Base-by-base conservation (phyloP, 2,888 invertebrate species). In the Lochmaea crataegi region DNA sequence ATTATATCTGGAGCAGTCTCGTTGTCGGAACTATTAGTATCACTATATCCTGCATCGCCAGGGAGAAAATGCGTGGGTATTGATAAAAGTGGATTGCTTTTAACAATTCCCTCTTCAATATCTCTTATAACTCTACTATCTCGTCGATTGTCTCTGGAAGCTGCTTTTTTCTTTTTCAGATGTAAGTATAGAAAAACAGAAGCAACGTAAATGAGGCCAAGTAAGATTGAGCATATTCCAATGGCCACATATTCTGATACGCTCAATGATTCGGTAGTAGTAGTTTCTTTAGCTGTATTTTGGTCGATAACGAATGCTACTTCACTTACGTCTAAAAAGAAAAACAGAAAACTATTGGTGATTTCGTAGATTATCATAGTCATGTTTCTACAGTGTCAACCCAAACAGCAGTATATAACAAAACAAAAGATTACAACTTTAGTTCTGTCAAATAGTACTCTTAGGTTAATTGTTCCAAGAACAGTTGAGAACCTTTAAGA, bases 161-260 rank as follows among this genome's bases (percentile, higher is more conserved):
- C 75, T 18, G 73, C 41, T 65, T 78, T 77, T 56, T 91, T 89
- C 85, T 91, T 93, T 80, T 93, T 90, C 77, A 94, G 91, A 84
- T 94, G 94, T 61, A 96, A 85, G 83, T 95, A 96, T 14, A 96
- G 89, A 75, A 95, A 93, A 26, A 96, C 94, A 6, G 95, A 95
- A 0, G 94, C 94, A 18, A 96, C 93, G 86, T 96, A 96, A 80
- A 96, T 93, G 45, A 96, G 89, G 0, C 95, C 95, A n/a, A 96
- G 88, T n/a, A 96, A 88, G 18, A 96, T 88, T 18, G 95, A 94
- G 80, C 94, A 94, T 63, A 95, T 90, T 42, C 94, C 96, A 72
- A 96, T 95, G 0, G 94, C 94, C 22, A 95, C 90, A 82, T 95
- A 95, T 87, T 96, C 95, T 11, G 92, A 90, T 14, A 92, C 89